Conservation (phyloP, 2,888 invertebrate genomes). For the Drosophila melanocephala region DNA sequence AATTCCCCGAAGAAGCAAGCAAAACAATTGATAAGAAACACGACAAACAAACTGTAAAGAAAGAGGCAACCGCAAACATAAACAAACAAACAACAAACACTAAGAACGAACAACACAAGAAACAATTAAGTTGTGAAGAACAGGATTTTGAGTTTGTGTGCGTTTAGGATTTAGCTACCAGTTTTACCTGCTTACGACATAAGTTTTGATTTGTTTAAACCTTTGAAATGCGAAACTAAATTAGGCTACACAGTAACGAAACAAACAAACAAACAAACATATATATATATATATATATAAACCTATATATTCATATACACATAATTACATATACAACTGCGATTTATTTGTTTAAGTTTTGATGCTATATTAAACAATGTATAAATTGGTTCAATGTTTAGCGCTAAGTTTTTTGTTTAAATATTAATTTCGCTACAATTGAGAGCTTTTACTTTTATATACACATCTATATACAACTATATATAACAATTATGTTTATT, state of each 20-base stretch:
- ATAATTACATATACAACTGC: constrained; percentile 63
- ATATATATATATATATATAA: constrained; percentile 8
- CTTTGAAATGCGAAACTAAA: constrained; percentile 49
- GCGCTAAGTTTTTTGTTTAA: constrained; percentile 52
- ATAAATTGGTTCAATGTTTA: constrained; percentile 76
- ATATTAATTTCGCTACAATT: constrained; percentile 40
- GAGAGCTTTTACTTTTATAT: constrained; percentile 56
- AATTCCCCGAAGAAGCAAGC: constrained; percentile 54
- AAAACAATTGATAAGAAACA: constrained; percentile 45
- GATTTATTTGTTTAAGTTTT: constrained; percentile 77
- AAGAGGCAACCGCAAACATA: constrained; percentile 70
- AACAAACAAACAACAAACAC: constrained; percentile 35
- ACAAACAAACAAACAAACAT: constrained; percentile 5
- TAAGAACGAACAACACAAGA: constrained; percentile 36
- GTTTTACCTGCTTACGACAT: constrained; percentile 84
- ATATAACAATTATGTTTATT: constrained; percentile 39
- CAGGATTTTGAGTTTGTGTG: constrained; percentile 22
- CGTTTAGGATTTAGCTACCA: constrained; percentile 79
- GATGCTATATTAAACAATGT: constrained; percentile 51
- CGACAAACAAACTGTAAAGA: constrained; percentile 70
- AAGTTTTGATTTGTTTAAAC: constrained; percentile 63
- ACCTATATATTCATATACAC: constrained; percentile 9
- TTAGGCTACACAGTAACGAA: constrained; percentile 27
- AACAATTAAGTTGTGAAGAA: constrained; percentile 27
- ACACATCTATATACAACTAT: constrained; percentile 28